Base-by-base conservation (phyloP, 2,888 invertebrate genomes). In the Drosophila falleni region DNA sequence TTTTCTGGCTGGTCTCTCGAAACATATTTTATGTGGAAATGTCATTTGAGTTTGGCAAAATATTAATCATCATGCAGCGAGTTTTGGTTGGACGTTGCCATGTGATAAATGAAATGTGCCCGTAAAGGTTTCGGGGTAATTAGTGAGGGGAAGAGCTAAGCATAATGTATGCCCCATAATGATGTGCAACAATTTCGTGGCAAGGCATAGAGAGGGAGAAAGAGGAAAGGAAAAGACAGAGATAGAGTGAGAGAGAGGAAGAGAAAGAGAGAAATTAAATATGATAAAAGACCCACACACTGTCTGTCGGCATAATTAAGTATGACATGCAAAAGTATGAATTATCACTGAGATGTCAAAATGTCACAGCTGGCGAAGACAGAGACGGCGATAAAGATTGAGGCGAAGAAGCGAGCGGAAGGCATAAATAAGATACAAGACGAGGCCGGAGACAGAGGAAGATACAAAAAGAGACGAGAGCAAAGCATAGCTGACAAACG, bases 291-390 rank as follows among this genome's bases (percentile, higher is more conserved):
- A 84, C 87, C 88, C 82, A 87, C 80, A 83, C 86, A 86, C 68
- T 80, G 83, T 76, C 85, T 87, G 87, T 81, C 87, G 84, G 75
- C 90, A 89, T 91, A 91, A 91, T 91, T 91, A 91, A 90, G 90
- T 90, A 86, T 91, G 91, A 90, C 91, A 91, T 86, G 90, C 90
- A 90, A 90, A 90, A 91, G 91, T 91, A 91, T 91, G 91, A 91
- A 91, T 91, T 91, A 91, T 91, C 91, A 90, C 90, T 88, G 87
- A 90, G 81, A 88, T 90, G 91, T 91, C 91, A 91, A 89, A 90
- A 87, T 88, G 81, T 89, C 87, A 87, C 85, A 85, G 82, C 84
- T 79, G 85, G 81, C 87, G 81, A 81, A 71, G 80, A 69, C 73
- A 73, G 83, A 71, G 80, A 69, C 62, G 62, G 70, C 71, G 84